Percentiles rank a stretch among this genome's conserved stretches.
Evolutionary conservation across 2,113 vertebrate species (phyloP).

Genomic region (Neodontobutis hainanensis): DNA sequence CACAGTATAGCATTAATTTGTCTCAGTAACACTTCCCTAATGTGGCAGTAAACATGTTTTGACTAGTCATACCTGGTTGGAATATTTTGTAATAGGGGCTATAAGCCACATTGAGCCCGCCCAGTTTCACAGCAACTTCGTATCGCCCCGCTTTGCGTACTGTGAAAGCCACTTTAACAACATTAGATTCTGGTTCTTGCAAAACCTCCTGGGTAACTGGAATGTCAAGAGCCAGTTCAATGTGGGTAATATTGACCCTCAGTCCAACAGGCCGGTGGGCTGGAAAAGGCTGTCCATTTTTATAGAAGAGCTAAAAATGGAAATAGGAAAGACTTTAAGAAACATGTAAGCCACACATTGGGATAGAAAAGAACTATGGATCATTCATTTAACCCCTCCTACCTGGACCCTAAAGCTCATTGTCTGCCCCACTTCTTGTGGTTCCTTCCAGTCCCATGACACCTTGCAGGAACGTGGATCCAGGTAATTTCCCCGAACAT

Average conservation of each 20-base stretch:
- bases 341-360: not conserved
- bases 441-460: conserved; percentile 98
- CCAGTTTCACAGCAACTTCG: conserved; percentile 92
- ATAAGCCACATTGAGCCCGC: conserved; percentile 94
- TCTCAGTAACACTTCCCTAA: not conserved
- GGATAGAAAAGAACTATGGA: not conserved
- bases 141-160: conserved; percentile 96
- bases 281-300: conserved; percentile 96
- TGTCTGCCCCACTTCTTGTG: conserved; percentile 97
- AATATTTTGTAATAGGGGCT: conserved; percentile 98
- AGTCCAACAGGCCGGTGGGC: conserved; percentile 90
- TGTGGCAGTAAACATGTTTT: not conserved
- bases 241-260: conserved; percentile 94
- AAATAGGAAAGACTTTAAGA: not conserved
- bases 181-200: conserved; percentile 90
- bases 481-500: conserved; percentile 97
- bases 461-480: conserved; percentile 98
- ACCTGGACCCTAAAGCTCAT: conserved; percentile 98
- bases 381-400: not conserved
- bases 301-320: conserved; percentile 89
- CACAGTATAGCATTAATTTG: not conserved
- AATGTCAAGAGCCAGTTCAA: conserved; percentile 94
- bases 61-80: conserved; percentile 86
- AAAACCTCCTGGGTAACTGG: conserved; percentile 96
- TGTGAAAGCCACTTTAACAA: conserved; percentile 96